Evolutionary conservation across 2,888 invertebrate genomes (phyloP), one percentile per base, ranked within the genome.

Genomic region (Stratiomys singularior): DNA sequence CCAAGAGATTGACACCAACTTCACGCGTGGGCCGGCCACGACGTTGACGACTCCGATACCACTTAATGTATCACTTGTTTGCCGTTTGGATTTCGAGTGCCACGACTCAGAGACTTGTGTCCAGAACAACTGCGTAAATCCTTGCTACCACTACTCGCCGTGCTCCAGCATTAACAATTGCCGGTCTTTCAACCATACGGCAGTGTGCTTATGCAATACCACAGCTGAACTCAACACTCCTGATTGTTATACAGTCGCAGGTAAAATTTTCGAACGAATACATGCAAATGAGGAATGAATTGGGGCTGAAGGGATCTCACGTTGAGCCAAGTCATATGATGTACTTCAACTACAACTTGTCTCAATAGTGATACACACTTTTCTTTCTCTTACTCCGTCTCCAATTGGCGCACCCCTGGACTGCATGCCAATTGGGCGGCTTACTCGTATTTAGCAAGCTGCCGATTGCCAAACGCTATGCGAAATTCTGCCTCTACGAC

Each of bases 191-290:
- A 87, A 88, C 82, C 90, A 90, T 85, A 87, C 88, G 83, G 87
- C 89, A 81, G 87, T 88, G 87, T 91, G 91, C 87, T 88, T 88
- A 86, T 91, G 91, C 86, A 84, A 85, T 84, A 81, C 87, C 81
- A 84, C 81, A 83, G 85, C 84, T 82, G 86, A 85, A 88, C 83
- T 86, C 86, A 87, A 86, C 87, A 85, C 83, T 79, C 83, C 84
- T 85, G 89, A 88, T 87, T 91, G 91, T 89, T 89, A 88, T 86
- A 85, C 88, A 84, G 88, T 88, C 87, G 89, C 91, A 91, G 91
- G 91, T 91, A 91, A 91, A 87, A 80, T 79, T 74, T 78, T 78
- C 64, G 67, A 21, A 66, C 7, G 23, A 23, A 28, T 23, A 72
- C 11, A 27, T 76, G 76, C 64, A 15, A 30, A 47, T 21, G n/a